phyloP scores from a whole-genome alignment of 2,113 vertebrate genomes.

The Acrocephalus kingi region DNA sequence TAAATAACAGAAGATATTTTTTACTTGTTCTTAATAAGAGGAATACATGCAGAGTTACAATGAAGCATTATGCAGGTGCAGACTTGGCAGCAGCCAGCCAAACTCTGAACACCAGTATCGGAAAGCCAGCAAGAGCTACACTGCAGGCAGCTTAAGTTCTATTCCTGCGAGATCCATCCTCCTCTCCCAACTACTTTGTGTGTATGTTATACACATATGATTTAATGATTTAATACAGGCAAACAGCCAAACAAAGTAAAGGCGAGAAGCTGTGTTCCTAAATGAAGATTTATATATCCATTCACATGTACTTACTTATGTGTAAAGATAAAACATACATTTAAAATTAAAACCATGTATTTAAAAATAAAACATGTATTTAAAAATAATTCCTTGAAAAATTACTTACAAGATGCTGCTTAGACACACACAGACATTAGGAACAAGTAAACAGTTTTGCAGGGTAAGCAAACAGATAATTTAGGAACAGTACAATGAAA shows the following conservation, averaged over 20 bases:
- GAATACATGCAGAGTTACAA: conserved; percentile 26
- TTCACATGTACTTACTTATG: not conserved
- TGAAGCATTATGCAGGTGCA: conserved; percentile 23
- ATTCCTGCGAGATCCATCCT: not conserved
- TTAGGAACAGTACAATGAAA: not conserved
- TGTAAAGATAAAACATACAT: not conserved
- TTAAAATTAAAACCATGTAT: not conserved
- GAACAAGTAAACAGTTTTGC: not conserved
- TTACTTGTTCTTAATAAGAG: conserved; percentile 41
- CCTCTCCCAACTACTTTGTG: not conserved
- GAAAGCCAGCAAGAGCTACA: not conserved
- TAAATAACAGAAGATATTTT: conserved; percentile 32
- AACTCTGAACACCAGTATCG: not conserved
- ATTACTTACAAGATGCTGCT: not conserved
- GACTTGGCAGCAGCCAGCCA: not conserved
- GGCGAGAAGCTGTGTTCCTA: not conserved
- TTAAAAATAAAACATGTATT: not conserved
- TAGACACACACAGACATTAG: not conserved
- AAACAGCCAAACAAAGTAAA: not conserved
- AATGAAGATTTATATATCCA: not conserved
- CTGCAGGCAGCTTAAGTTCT: not conserved
- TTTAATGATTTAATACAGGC: not conserved
- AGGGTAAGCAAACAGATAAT: not conserved
- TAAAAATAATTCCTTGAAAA: not conserved
- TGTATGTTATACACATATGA: not conserved